phyloP scores from a whole-genome alignment of 92 coral and sea anemone genomes.

The Umimayanthus kanabou region DNA sequence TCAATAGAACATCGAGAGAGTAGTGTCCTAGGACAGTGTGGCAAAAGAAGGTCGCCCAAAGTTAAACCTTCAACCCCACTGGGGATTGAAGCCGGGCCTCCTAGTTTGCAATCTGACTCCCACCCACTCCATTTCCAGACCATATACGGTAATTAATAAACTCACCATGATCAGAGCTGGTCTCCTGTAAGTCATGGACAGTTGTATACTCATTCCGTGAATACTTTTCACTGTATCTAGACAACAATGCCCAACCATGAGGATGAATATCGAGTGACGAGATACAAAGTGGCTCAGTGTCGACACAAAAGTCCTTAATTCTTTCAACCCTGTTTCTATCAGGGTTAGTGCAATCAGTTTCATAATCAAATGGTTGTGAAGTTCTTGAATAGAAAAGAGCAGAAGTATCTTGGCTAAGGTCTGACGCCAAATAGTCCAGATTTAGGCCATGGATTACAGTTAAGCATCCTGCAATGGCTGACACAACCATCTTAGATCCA shows the following conservation, averaged over 20 bases:
- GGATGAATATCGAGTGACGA: constrained; percentile 95
- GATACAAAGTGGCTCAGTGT: constrained; percentile 78
- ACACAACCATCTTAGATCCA: constrained; percentile 80
- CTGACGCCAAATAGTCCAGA: constrained; percentile 63
- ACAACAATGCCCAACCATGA: constrained; percentile 80
- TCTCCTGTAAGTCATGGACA: constrained; percentile 87
- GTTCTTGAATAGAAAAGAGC: constrained; percentile 48
- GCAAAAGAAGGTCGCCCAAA: no score
- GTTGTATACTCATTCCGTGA: constrained; percentile 86
- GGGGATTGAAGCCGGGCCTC: no score
- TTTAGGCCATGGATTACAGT: constrained; percentile 80
- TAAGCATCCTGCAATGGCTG: constrained; percentile 77
- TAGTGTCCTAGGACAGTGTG: no score
- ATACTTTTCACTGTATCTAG: constrained; percentile 72
- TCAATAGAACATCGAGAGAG: no score
- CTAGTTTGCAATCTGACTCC: no score
- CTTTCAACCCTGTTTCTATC: constrained; percentile 65
- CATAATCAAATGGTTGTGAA: neutral
- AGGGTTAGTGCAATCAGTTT: constrained; percentile 44
- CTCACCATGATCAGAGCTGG: neutral
- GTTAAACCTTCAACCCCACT: no score
- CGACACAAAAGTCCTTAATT: constrained; percentile 78
- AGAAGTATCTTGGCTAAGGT: constrained; percentile 46
- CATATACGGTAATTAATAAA: no score
- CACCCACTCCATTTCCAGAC: no score